Percentiles rank a stretch among this genome's conserved stretches.
These are phyloP conservation scores for Motacilla tschutschensis DNA, from an alignment of 2,113 vertebrate genomes.

Conservation along the genomic window DNA sequence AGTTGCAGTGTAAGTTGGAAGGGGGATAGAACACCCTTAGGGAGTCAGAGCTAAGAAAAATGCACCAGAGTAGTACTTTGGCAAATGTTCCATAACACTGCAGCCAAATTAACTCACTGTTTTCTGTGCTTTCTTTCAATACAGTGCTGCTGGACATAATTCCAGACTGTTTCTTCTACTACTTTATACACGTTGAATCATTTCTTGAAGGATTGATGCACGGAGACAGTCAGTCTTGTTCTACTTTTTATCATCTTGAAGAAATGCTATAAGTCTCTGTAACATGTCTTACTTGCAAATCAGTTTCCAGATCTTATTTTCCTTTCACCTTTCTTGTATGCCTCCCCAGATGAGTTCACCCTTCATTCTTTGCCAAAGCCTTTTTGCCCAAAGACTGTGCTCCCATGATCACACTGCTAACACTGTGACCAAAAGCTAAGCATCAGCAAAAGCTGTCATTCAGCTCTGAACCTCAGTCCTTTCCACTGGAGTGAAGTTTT, in stretches of 20 bases:
- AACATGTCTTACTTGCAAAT: not conserved
- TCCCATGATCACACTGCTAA: not conserved
- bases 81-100: slow-evolving; percentile 16
- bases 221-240: not conserved
- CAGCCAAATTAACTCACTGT: slow-evolving; percentile 30
- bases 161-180: not conserved
- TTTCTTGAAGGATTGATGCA: not conserved
- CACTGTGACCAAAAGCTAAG: not conserved
- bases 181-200: not conserved
- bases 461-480: not conserved
- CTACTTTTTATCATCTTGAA: not conserved
- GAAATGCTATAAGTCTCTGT: not conserved
- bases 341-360: not conserved
- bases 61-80: slow-evolving; percentile 21
- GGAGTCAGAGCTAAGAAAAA: slow-evolving; percentile 30
- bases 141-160: not conserved
- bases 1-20: not conserved
- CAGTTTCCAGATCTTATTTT: not conserved
- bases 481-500: not conserved
- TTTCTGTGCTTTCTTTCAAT: not conserved
- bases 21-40: slow-evolving; percentile 4
- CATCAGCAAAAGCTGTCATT: slow-evolving; percentile 5
- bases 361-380: slow-evolving; percentile 15
- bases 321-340: not conserved
- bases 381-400: not conserved